These are phyloP conservation scores for Fulmarus glacialis DNA, from an alignment of 2,113 vertebrate species.

Conservation along the genomic window DNA sequence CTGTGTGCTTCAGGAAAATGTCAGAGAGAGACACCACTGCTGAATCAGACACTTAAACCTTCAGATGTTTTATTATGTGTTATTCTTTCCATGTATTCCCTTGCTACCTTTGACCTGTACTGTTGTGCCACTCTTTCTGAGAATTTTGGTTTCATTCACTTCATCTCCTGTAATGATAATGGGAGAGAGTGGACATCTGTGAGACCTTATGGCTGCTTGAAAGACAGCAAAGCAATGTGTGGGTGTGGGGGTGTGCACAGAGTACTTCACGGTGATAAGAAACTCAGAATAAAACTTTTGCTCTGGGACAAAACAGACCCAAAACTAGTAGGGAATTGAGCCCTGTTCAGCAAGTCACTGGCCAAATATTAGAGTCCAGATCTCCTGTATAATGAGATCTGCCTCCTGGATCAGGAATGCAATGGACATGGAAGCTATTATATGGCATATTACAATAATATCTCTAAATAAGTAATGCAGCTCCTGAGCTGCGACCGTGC, in stretches of 20 bases:
- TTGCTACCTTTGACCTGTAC: neutral
- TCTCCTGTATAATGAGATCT: neutral
- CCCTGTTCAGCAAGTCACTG: neutral
- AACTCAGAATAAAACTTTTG: neutral
- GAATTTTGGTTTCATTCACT: neutral
- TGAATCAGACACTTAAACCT: neutral
- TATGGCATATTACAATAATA: neutral
- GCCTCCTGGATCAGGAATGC: neutral
- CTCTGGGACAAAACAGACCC: neutral
- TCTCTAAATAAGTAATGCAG: neutral
- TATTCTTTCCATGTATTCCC: neutral
- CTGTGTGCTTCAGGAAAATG: neutral
- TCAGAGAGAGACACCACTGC: neutral
- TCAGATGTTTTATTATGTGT: neutral
- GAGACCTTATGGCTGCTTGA: neutral
- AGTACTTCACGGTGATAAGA: neutral
- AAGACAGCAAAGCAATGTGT: neutral
- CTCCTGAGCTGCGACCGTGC: neutral
- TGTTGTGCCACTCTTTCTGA: neutral
- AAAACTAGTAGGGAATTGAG: neutral
- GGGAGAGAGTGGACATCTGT: neutral
- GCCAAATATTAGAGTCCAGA: neutral
- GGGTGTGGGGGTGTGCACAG: rapidly evolving
- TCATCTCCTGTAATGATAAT: neutral
- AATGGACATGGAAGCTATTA: neutral